Evolutionary conservation across 2,113 vertebrate species (phyloP), one percentile per base, ranked within the genome.

Genomic region (Trichechus manatus): DNA sequence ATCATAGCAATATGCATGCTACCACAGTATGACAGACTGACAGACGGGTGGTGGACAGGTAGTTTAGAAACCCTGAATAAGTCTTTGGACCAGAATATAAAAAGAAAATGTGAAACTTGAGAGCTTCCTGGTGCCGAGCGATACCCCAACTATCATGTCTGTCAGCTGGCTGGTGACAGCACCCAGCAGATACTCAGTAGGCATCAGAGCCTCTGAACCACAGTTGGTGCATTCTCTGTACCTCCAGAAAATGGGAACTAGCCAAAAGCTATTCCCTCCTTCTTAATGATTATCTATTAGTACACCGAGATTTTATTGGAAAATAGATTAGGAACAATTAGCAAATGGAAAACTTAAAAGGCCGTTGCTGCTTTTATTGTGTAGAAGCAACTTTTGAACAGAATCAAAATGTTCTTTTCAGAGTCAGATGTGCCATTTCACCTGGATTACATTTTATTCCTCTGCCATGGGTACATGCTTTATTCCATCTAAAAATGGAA

Each of bases 261-360:
- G 33, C 50, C 22, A 9, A 89, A 94, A 89, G 77, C 70, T 39
- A 74, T 95, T 91, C 47, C 9, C 20, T 81, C 39, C 80, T 96
- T 66, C 77, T 85, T 96, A 89, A 89, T 96, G 86, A 91, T 91
- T 87, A 74, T 89, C 83, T 77, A 93, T 95, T 97, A 96, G 50
- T 22, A 72, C 10, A 6, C 29, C 3, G 0, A 70, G n/a, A 14
- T 87, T 77, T 82, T 23, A 90, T 78, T 95, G 70, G 74, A 93
- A 50, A 96, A 33, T 91, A 95, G 86, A 87, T 98, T 95, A 93
- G 80, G 93, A 97, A 93, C 80, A 96, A 95, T 97, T 96, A 97
- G 39, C 75, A 87, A 93, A 84, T 91, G 89, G 68, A 96, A 96
- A 92, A 89, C 39, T 42, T 78, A 91, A 88, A 81, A 87, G 31